Conservation (phyloP, 2,113 vertebrate species). For the Leptobrachium leishanense region DNA sequence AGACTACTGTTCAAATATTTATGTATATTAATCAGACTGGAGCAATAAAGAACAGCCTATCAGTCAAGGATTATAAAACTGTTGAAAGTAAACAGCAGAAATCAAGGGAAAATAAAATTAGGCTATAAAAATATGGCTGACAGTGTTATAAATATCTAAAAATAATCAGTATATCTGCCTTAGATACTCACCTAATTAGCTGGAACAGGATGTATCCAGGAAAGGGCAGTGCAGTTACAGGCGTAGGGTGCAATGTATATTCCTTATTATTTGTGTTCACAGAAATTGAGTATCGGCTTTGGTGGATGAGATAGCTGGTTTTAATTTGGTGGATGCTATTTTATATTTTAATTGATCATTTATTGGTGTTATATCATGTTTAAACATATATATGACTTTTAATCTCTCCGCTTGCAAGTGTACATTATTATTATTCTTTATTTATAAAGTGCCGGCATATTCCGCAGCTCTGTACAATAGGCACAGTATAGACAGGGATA, state of each 20-base stretch:
- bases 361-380: no score
- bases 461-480: no score
- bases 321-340: not conserved
- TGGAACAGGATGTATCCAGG: constrained; percentile 38
- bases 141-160: constrained; percentile 53
- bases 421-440: no score
- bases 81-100: constrained; percentile 73
- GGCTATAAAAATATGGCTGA: constrained; percentile 63
- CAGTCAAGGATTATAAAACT: constrained; percentile 69
- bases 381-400: no score
- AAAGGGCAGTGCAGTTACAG: constrained; percentile 22
- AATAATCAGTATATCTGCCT: constrained; percentile 55
- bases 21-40: constrained; percentile 68
- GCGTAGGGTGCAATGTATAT: constrained; percentile 9
- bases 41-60: constrained; percentile 76
- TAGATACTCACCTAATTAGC: constrained; percentile 58
- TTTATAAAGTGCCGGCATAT: no score
- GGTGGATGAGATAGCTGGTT: not conserved
- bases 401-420: no score
- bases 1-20: constrained; percentile 80
- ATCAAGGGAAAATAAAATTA: constrained; percentile 76
- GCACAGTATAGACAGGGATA: no score
- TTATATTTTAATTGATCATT: no score
- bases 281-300: not conserved
- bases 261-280: constrained; percentile 10